Base-by-base conservation (phyloP, 1,140 invertebrate genomes). In the Lerema accius region DNA sequence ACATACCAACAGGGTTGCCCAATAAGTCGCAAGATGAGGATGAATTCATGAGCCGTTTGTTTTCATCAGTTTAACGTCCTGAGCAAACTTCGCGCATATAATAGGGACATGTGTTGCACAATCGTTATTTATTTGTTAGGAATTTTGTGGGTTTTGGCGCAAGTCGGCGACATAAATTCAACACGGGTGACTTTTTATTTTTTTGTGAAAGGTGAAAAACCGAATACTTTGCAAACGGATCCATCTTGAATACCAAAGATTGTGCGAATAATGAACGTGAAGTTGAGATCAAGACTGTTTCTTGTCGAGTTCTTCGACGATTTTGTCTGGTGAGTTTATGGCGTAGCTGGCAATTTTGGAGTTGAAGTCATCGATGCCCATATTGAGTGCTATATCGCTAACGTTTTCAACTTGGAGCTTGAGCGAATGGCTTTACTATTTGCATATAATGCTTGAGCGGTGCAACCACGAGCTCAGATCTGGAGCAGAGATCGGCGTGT, bases 361-460 rank as follows among this genome's bases (percentile, higher is more conserved):
- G 11, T 17, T 15, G 19, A 13, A 59, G 11, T 11, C 17, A 11
- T 46, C 5, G 13, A 50, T 49, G 59, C 37, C 61, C 28, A 59
- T 55, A 62, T 6, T 15, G 35, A 59, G 39, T 10, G 42, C 3
- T 7, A 17, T 43, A 76, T 69, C 78, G 78, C 79, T 72, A 39
- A 49, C 66, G 67, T 76, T 58, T 63, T 35, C 59, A 69, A 72
- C 73, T 78, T 76, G 63, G 14, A 45, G 51, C 69, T 58, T 68
- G 37, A 28, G 68, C 67, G 76, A 80, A 80, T 53, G 69, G 70
- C 49, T 69, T 67, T 55, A 73, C 45, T 75, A 85, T 85, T 85
- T 80, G 77, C 82, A 85, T 85, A 85, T 85, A 85, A 85, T 82
- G 77, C 73, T 66, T 65, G 73, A 78, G 71, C 71, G 73, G 74